A percentile compares a stretch with the other conserved stretches of the same genome.
Evolutionary conservation across 2,888 invertebrate genomes (phyloP).

Genomic region (Mechanitis messenoides): DNA sequence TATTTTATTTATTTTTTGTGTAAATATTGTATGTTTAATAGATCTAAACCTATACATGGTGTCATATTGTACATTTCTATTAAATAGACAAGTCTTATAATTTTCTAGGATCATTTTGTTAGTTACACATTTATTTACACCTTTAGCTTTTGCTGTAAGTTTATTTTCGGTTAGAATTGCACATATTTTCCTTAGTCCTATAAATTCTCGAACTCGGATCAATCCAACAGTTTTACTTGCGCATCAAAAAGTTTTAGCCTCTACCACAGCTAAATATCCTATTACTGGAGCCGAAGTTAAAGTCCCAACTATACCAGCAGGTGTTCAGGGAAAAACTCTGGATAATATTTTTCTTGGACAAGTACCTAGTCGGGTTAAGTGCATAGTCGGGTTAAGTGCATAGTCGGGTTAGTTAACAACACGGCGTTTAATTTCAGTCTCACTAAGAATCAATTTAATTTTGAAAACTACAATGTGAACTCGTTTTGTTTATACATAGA

Average conservation of each 20-base stretch:
- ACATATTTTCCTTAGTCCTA: no score
- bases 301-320: slow-evolving; percentile 30
- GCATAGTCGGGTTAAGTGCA: slow-evolving; percentile 31
- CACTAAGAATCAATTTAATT: slow-evolving; percentile 31
- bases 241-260: slow-evolving; percentile 23
- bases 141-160: no score
- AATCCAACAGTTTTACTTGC: no score
- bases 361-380: slow-evolving; percentile 25
- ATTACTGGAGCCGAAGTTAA: slow-evolving; percentile 31
- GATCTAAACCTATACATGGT: no score
- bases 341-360: slow-evolving; percentile 32
- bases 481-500: slow-evolving; percentile 32
- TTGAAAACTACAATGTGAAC: slow-evolving; percentile 29
- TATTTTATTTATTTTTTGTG: no score
- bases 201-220: not conserved
- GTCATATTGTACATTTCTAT: no score
- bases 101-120: no score
- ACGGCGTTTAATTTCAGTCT: slow-evolving; percentile 28
- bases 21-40: no score
- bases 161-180: no score
- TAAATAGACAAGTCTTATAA: no score
- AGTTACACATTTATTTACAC: no score
- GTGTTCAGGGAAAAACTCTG: slow-evolving; percentile 29
- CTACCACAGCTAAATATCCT: slow-evolving; percentile 33
- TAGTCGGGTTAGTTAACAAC: slow-evolving; percentile 29